Evolutionary conservation across 2,888 invertebrate genomes (phyloP), one percentile per base, ranked within the genome.

Genomic region (Syrista parreyssii): DNA sequence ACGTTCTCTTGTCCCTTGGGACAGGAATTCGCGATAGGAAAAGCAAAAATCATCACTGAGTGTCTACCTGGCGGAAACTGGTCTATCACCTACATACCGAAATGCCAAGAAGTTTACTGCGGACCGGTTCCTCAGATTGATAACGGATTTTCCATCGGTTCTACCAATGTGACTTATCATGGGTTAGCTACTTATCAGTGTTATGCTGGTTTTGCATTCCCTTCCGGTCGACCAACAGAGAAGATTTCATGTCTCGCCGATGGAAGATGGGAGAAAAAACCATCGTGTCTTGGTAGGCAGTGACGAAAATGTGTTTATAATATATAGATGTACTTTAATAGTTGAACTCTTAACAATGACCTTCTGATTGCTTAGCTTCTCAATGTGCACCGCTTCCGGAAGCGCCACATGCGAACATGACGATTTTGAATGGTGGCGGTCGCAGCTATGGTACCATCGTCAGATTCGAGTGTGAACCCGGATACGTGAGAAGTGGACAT

Each of bases 121-220:
- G 98, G 98, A 77, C 98, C 98, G 34, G 98, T 99, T 74, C 98
- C 98, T 77, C 99, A 99, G 93, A 99, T 99, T 82, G 97, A 98
- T 89, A 99, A 98, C 91, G 98, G 98, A 74, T 98, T 98, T 92
- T 98, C 98, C 3, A 98, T 98, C 89, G 97, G 97, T 74, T 98
- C 98, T 0, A 96, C 98, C 4, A 98, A 98, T 91, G 98, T 99
- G 11, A 98, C 98, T 1, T 99, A 97, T 89, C 94, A 95, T 81
- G 98, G 98, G 68, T 94, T 97, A 83, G 98, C 98, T 77, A 98
- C 97, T 91, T 99, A 98, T 91, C 98, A 98, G 89, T 99, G 98
- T 90, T 98, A 99, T 90, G 98, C 98, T 76, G 98, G 98, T 72
- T 98, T 98, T 89, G 97, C 97, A 75, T 98, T 99, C 89, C 95